phyloP scores from a whole-genome alignment of 2,113 vertebrate species.

The Trochalopteron elliotii region DNA sequence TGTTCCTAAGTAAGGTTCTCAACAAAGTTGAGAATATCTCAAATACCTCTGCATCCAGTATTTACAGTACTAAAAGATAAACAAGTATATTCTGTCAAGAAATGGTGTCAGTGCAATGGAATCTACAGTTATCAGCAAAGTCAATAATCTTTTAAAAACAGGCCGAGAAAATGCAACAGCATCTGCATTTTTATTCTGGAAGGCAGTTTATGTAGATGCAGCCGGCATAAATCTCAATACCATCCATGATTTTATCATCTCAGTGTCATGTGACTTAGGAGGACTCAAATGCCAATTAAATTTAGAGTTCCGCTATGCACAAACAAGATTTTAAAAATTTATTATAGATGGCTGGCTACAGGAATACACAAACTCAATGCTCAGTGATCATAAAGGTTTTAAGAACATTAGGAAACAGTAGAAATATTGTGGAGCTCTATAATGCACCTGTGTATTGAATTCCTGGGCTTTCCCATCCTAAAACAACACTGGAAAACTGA shows the following conservation, averaged over 20 bases:
- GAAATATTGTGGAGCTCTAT: not conserved
- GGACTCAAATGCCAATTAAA: not conserved
- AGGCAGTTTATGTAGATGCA: not conserved
- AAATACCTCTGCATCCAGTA: not conserved
- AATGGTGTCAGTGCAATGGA: not conserved
- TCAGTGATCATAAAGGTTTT: not conserved
- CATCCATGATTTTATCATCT: not conserved
- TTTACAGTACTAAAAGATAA: not conserved
- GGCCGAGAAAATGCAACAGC: not conserved
- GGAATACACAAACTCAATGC: not conserved
- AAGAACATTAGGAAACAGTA: not conserved
- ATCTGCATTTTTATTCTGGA: not conserved
- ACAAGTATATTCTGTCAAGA: not conserved
- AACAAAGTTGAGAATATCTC: not conserved
- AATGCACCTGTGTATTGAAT: not conserved
- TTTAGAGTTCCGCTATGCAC: not conserved
- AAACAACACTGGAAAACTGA: not conserved
- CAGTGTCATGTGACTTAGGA: not conserved
- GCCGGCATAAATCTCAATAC: not conserved
- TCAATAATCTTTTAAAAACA: not conserved
- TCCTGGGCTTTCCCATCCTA: not conserved
- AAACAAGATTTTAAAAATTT: not conserved
- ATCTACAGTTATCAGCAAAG: not conserved
- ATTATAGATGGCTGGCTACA: not conserved
- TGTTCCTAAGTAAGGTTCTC: not conserved